These are phyloP conservation scores for Bos javanicus DNA, from an alignment of 2,113 vertebrate species.

Conservation along the genomic window DNA sequence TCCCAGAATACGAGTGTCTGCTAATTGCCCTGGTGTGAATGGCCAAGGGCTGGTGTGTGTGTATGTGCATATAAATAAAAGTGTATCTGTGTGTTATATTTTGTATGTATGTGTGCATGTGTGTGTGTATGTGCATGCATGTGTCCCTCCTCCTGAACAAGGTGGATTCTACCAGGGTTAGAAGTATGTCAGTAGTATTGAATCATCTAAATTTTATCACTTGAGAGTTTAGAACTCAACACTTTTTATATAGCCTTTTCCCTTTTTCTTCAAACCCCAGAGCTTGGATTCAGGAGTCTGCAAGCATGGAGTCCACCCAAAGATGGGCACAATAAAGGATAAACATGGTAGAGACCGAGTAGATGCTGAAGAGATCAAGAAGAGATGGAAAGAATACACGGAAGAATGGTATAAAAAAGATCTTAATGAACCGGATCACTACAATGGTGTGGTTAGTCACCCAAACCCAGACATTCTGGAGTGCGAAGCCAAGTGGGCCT, in stretches of 20 bases:
- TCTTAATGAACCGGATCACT: neutral
- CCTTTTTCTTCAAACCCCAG: conserved; percentile 2
- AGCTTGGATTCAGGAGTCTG: neutral
- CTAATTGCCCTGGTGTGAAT: neutral
- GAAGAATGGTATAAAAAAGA: neutral
- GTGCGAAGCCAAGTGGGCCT: neutral
- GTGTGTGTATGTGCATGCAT: neutral
- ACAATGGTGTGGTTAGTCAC: neutral
- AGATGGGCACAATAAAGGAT: neutral
- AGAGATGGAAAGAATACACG: neutral
- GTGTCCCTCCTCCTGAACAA: neutral
- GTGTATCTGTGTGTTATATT: neutral
- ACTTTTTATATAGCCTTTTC: neutral
- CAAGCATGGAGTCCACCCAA: neutral
- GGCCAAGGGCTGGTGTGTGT: neutral
- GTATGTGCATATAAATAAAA: neutral
- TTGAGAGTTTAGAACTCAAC: neutral
- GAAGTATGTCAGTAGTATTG: neutral
- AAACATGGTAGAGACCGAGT: neutral
- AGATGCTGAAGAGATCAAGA: neutral
- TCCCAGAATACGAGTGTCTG: neutral
- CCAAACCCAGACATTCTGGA: neutral
- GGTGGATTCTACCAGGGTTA: neutral
- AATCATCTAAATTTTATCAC: neutral
- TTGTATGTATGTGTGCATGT: neutral